A percentile compares a stretch with the other conserved stretches of the same genome.
Conservation (phyloP, 2,888 invertebrate genomes). For the Chydorus sphaericus region DNA sequence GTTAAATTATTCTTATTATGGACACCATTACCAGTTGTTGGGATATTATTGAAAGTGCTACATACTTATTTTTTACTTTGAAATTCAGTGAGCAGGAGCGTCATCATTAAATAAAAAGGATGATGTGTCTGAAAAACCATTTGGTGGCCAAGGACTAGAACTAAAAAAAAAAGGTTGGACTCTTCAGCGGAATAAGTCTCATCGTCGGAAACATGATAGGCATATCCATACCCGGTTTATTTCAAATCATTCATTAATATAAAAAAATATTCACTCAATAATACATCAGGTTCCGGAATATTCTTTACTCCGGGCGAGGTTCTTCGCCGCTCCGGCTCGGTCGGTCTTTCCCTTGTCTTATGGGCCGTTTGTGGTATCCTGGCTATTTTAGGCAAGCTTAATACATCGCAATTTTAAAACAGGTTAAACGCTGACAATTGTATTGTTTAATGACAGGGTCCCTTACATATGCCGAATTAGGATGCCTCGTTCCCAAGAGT, state of each 20-base stretch:
- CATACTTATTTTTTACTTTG: too few relatives aligned
- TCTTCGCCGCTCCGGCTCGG: conserved; percentile 7
- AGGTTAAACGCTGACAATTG: not conserved
- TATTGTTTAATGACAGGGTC: conserved; percentile 70
- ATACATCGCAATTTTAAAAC: not conserved
- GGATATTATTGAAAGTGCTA: too few relatives aligned
- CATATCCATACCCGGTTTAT: too few relatives aligned
- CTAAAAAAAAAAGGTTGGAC: not conserved
- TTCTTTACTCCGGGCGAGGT: conserved; percentile 13
- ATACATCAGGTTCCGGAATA: conserved; percentile 15
- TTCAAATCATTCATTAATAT: too few relatives aligned
- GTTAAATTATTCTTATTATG: too few relatives aligned
- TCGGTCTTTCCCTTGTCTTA: conserved; percentile 54
- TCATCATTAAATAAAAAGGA: too few relatives aligned
- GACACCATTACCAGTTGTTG: too few relatives aligned
- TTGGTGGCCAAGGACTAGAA: not conserved
- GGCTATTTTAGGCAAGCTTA: conserved; percentile 47
- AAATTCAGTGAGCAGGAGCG: too few relatives aligned
- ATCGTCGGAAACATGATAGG: conserved; percentile 1
- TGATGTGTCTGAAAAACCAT: too few relatives aligned
- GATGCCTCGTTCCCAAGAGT: conserved; percentile 83
- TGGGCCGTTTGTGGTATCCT: conserved; percentile 66
- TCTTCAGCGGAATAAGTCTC: not conserved
- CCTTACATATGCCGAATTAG: conserved; percentile 81
- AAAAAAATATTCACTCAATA: too few relatives aligned